A percentile compares a stretch with the other conserved stretches of the same genome.
Conservation (phyloP, 2,797 vertebrate species). For the Stomatorhinus walkeri region DNA sequence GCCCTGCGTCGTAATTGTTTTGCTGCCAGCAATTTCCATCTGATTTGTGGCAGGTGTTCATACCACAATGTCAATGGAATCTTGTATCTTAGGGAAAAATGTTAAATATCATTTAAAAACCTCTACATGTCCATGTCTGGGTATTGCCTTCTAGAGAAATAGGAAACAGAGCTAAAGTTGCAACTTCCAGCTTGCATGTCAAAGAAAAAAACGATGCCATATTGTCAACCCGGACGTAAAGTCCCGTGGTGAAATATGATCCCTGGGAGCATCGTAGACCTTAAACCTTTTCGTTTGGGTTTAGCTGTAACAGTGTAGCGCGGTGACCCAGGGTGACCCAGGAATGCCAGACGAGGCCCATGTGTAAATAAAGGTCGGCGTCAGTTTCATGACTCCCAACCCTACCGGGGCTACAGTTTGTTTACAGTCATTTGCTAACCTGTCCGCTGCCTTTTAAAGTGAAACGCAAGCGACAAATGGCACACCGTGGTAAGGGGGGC, state of each 20-base stretch:
- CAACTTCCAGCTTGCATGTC: conserved; percentile 5
- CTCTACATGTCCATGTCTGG: background rate
- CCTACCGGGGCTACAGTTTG: conserved; percentile 42
- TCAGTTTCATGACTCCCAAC: conserved; percentile 25
- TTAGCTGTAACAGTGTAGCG: conserved; percentile 37
- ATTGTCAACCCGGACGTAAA: conserved; percentile 31
- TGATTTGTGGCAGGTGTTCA: background rate
- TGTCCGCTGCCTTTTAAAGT: conserved; percentile 28
- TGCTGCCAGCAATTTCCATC: background rate
- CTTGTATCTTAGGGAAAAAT: background rate
- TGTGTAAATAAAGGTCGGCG: conserved; percentile 57
- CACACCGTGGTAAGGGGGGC: background rate
- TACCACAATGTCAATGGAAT: background rate
- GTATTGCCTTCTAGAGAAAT: background rate
- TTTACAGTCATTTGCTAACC: conserved; percentile 34
- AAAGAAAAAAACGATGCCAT: conserved; percentile 32
- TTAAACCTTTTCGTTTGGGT: conserved; percentile 45
- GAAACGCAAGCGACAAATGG: conserved; percentile 20
- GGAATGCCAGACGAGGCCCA: conserved; percentile 52
- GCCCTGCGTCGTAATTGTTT: background rate
- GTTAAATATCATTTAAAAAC: background rate
- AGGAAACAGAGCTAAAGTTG: background rate
- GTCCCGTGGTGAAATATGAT: conserved; percentile 50
- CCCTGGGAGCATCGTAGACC: conserved; percentile 37
- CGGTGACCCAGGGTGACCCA: conserved; percentile 44